Evolutionary conservation across 2,113 vertebrate genomes (phyloP).

Genomic region (Ammospiza nelsoni): DNA sequence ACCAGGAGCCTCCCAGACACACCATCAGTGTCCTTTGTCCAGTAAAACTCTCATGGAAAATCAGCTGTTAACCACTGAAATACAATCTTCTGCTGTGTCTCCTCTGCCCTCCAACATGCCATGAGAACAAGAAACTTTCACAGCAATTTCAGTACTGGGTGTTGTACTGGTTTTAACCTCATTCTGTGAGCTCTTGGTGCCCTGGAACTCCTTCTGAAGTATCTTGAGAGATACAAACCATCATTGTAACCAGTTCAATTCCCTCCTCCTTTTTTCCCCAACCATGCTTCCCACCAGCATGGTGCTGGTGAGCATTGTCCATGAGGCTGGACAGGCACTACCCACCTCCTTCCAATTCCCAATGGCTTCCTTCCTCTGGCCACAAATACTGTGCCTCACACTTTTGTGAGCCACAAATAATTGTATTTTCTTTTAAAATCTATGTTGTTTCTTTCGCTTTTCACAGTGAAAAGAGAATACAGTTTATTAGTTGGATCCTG

Average conservation of each 20-base stretch:
- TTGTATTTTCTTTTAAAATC: neutral
- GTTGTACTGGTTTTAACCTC: neutral
- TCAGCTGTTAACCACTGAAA: neutral
- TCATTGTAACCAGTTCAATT: neutral
- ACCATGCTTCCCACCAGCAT: neutral
- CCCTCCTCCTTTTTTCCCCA: neutral
- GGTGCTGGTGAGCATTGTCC: neutral
- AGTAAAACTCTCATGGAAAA: neutral
- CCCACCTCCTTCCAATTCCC: neutral
- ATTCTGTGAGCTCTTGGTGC: neutral
- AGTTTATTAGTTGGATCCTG: conserved; percentile 12
- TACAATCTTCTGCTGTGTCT: neutral
- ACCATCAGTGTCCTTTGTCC: neutral
- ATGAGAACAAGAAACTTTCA: neutral
- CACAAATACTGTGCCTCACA: neutral
- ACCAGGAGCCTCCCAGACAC: neutral
- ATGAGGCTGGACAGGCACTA: neutral
- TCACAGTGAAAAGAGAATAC: neutral
- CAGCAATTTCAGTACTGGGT: neutral
- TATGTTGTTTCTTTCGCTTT: neutral
- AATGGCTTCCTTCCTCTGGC: neutral
- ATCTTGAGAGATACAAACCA: neutral
- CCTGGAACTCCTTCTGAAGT: neutral
- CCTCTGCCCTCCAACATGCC: neutral
- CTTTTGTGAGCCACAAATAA: no score